Conservation (phyloP, 2,113 vertebrate species). For the Elephas maximus region DNA sequence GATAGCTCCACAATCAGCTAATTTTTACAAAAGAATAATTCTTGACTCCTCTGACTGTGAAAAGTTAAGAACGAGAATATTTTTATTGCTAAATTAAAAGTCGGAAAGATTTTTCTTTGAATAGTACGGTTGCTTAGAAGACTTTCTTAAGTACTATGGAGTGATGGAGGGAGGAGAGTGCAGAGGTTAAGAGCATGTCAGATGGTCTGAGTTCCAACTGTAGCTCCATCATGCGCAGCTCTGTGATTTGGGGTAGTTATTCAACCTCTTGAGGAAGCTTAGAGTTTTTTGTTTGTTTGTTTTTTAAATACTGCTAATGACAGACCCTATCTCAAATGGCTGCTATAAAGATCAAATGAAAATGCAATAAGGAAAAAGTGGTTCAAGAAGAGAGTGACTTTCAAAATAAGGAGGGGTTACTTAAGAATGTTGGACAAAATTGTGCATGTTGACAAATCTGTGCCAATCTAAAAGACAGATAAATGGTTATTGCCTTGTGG, state of each 20-base stretch:
- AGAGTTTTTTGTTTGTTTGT: background rate
- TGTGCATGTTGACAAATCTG: background rate
- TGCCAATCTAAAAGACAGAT: background rate
- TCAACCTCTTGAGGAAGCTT: background rate
- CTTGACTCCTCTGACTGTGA: background rate
- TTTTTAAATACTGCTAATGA: background rate
- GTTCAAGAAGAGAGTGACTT: background rate
- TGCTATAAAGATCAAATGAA: background rate
- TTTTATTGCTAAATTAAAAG: background rate
- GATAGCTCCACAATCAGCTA: background rate
- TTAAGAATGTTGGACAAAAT: background rate
- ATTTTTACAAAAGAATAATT: background rate
- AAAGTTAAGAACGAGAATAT: background rate
- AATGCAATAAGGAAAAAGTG: background rate
- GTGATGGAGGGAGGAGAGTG: rapidly evolving
- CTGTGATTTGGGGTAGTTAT: background rate
- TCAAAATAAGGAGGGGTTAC: background rate
- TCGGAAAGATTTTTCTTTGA: background rate
- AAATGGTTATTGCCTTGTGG: background rate
- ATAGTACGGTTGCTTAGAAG: background rate
- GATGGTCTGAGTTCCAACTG: background rate
- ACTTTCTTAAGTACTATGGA: background rate
- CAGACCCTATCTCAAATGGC: background rate
- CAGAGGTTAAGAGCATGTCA: background rate
- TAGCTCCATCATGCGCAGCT: background rate